Conservation (phyloP, 2,113 vertebrate species). For the Cnemophilus loriae region DNA sequence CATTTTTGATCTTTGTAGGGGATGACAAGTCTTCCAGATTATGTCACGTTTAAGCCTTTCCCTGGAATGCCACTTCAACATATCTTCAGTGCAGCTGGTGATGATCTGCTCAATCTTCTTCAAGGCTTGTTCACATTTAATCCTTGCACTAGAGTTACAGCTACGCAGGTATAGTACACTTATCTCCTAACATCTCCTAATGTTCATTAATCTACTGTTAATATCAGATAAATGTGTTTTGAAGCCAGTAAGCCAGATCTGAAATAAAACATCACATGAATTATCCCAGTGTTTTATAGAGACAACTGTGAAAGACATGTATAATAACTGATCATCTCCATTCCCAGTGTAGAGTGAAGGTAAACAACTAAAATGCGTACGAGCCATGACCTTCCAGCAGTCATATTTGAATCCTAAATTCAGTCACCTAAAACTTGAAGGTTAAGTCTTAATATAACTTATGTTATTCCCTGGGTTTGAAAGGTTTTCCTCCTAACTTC, state of each 20-base stretch:
- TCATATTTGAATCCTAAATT: not conserved
- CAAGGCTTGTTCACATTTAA: constrained; percentile 91
- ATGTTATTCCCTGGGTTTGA: not conserved
- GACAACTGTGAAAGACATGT: not conserved
- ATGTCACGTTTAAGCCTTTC: constrained; percentile 92
- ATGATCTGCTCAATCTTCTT: constrained; percentile 88
- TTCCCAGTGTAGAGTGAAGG: not conserved
- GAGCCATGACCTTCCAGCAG: not conserved
- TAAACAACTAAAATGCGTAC: not conserved
- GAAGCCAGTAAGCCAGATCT: not conserved
- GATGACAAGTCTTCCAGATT: constrained; percentile 91
- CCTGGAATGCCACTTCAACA: constrained; percentile 90
- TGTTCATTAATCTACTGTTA: not conserved
- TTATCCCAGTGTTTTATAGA: not conserved
- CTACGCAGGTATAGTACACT: constrained; percentile 81
- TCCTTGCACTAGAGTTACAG: constrained; percentile 84
- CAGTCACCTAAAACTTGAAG: not conserved
- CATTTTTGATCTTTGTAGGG: constrained; percentile 73
- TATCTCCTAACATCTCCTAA: not conserved
- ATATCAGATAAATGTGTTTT: not conserved
- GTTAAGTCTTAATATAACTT: not conserved
- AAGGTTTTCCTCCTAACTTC: not conserved
- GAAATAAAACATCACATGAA: not conserved
- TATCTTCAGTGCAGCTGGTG: constrained; percentile 95
- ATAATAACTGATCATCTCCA: not conserved